A percentile compares a stretch with the other conserved stretches of the same genome.
phyloP scores from a whole-genome alignment of 2,888 invertebrate species.

The Eupelmus urozonus region DNA sequence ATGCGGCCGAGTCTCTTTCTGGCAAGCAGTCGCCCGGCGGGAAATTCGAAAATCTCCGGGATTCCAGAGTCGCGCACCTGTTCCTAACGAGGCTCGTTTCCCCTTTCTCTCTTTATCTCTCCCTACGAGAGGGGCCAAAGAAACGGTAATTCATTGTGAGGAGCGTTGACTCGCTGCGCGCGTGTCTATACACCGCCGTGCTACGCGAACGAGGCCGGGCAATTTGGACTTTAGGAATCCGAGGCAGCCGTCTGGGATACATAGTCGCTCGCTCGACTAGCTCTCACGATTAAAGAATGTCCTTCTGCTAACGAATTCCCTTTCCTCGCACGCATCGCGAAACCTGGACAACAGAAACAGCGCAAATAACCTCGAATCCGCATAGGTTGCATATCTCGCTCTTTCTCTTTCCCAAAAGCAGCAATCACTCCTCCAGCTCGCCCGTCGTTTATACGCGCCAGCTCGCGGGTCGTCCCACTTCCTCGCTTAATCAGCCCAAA shows the following conservation, averaged over 20 bases:
- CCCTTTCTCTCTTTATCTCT: neutral
- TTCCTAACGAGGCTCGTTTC: slow-evolving; percentile 34
- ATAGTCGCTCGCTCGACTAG: neutral
- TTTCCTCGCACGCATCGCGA: no score
- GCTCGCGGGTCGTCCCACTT: neutral
- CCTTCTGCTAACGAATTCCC: neutral
- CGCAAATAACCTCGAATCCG: no score
- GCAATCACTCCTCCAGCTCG: no score
- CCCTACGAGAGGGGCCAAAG: neutral
- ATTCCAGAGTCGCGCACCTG: slow-evolving; percentile 30
- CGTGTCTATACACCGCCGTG: neutral
- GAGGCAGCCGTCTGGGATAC: slow-evolving; percentile 1
- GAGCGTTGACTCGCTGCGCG: no score
- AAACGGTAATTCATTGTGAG: slow-evolving; percentile 32
- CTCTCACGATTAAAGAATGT: slow-evolving; percentile 19
- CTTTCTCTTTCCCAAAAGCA: no score
- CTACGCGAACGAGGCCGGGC: slow-evolving; percentile 15
- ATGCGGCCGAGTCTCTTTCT: neutral
- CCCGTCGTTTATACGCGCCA: no score
- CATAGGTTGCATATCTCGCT: no score
- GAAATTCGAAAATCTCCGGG: slow-evolving; percentile 35
- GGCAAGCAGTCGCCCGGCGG: neutral
- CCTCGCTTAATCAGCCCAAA: slow-evolving; percentile 18
- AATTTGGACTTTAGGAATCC: slow-evolving; percentile 33
- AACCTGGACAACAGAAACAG: no score